A percentile compares a stretch with the other conserved stretches of the same genome.
Conservation (phyloP, 1,140 invertebrate species). For the Pollicipes pollicipes region DNA sequence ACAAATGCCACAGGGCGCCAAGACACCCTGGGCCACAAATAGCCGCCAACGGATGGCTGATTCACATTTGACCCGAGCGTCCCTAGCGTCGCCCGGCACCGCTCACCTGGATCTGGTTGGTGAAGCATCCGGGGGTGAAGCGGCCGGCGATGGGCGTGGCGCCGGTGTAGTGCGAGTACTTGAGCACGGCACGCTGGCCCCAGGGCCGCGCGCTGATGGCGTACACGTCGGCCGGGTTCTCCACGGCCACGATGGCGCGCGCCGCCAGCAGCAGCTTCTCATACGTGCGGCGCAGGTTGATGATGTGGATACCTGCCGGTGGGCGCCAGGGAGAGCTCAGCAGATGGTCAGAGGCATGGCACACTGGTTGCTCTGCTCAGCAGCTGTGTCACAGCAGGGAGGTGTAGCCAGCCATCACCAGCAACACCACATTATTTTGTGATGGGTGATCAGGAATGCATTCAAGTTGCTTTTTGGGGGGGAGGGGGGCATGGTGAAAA, state of each 20-base stretch:
- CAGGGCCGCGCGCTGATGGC: slow-evolving; percentile 89
- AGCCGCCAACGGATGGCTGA: no score
- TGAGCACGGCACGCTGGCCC: slow-evolving; percentile 92
- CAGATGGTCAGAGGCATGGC: neutral
- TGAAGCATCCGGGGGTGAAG: slow-evolving; percentile 97
- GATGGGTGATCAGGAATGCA: neutral
- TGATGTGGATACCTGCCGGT: slow-evolving; percentile 64
- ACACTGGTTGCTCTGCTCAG: neutral
- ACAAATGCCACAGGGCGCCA: no score
- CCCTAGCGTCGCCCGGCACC: neutral
- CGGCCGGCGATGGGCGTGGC: slow-evolving; percentile 95
- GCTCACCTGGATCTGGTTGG: slow-evolving; percentile 71
- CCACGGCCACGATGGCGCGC: slow-evolving; percentile 91
- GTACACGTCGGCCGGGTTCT: slow-evolving; percentile 89
- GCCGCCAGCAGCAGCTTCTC: slow-evolving; percentile 94
- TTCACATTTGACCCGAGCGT: no score
- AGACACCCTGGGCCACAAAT: no score
- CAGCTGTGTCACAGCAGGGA: neutral
- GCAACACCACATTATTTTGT: neutral
- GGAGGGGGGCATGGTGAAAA: no score
- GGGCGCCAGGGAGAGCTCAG: neutral
- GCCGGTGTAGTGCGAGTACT: slow-evolving; percentile 95
- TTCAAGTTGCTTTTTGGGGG: neutral
- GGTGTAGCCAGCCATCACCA: neutral
- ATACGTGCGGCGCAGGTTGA: slow-evolving; percentile 93